Base-by-base conservation (phyloP, 2,888 invertebrate genomes). In the Xestia rhomboidea region DNA sequence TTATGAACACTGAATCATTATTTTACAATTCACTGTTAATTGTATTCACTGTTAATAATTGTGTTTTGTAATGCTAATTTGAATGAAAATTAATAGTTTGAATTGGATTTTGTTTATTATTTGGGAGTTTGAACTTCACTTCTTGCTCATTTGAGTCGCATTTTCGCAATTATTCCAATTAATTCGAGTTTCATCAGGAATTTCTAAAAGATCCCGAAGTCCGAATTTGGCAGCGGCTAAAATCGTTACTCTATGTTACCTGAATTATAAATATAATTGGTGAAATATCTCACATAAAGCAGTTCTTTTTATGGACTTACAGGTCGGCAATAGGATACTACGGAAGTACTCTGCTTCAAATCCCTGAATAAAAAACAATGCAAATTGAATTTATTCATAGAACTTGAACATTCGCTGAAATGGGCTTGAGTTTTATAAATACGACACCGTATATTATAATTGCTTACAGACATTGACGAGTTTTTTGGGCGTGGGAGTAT, bases 1-100 rank as follows among this genome's bases (percentile, higher is more conserved):
- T 76, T 88, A 82, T 82, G 86, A 90, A 78, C 79, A 76, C 64
- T 83, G 79, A 86, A 88, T 86, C 84, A 83, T 64, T 64, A 41
- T 81, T 75, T 72, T 76, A 85, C 82, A 77, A 86, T 83, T 77
- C 71, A 71, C 67, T 63, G 74, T 73, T 89, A 77, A 86, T 83
- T n/a, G n/a, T n/a, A 86, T 83, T 77, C 71, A 71, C 67, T 63
- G 74, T 73, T 89, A 77, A 86, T 83, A 30, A 62, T 24, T 78
- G 41, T 67, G 60, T 76, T 77, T 78, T 78, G 57, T 79, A 54
- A 75, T 68, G 24, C 70, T 81, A 85, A 88, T 87, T 81, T 70
- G 15, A 71, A 78, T 68, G 51, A 34, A 38, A 76, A 84, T 63
- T 30, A 63, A 15, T 68, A 30, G 60, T 79, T 73, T 44, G 46